Evolutionary conservation across 2,888 invertebrate species (phyloP), one percentile per base, ranked within the genome.

Genomic region (Hesperia comma): DNA sequence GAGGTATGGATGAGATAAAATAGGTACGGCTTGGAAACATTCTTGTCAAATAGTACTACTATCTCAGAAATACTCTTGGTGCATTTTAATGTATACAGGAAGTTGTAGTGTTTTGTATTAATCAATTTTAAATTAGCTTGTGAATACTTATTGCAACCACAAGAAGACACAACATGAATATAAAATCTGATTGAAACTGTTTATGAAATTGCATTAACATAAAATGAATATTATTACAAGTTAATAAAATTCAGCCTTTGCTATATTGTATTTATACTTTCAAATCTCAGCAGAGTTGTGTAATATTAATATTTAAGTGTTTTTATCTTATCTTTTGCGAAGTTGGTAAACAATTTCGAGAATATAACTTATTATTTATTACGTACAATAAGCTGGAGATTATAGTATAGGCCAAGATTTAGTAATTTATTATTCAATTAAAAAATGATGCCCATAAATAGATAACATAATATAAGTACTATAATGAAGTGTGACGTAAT

Each of bases 291-390:
- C 17, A 3, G 15, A 46, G 15, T 49, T 49, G 19, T 17, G 49
- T 19, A 49, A 49, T 46, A 17, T 17, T 21, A 19, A 12, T 37
- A 37, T 37, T 49, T 49, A 49, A 19, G 8, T 12, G 6, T 19
- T 49, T 19, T 49, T 21, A 49, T 49, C 49, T 49, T 49, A 49
- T 49, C 49, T 12, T 14, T 21, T 1, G n/a, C 2, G 6, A 46
- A 19, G 8, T 49, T 49, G 10, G 49, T 19, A 49, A 49, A 21
- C 49, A 49, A 49, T 49, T 46, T 15, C 5, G 17, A 46, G 6
- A 46, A 46, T 46, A 15, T 46, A 46, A 46, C 15, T 46, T 46
- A 46, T 46, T 46, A 46, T 46, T 46, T 46, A 46, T 46, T 46
- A 46, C 17, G 1, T 4, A 26, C 26, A 26, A 10, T 49, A 46